These are phyloP conservation scores for Melopsittacus undulatus DNA, from an alignment of 2,797 vertebrate genomes.

Conservation along the genomic window DNA sequence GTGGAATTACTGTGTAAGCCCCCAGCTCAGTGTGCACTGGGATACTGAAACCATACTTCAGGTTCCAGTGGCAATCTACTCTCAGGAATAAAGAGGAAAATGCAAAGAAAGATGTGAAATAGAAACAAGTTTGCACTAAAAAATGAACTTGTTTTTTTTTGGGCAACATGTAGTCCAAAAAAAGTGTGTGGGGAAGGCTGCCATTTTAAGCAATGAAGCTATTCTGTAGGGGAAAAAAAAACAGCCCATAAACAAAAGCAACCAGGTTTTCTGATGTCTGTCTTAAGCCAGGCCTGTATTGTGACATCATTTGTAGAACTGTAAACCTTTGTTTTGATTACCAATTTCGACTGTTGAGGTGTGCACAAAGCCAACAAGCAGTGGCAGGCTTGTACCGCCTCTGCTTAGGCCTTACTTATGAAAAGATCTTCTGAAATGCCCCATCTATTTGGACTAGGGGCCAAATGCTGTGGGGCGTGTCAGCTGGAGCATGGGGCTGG, in stretches of 20 bases:
- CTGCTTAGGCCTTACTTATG: neutral
- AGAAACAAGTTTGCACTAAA: neutral
- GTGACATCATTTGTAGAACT: neutral
- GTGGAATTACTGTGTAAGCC: neutral
- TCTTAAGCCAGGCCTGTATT: neutral
- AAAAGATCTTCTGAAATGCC: too few species aligned
- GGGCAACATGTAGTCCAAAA: neutral
- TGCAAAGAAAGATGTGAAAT: neutral
- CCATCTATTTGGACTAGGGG: rapidly evolving
- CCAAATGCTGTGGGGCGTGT: rapidly evolving
- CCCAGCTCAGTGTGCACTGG: rapidly evolving
- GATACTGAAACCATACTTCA: neutral
- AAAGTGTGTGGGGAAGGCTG: neutral
- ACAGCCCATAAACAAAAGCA: neutral
- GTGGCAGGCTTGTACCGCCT: neutral
- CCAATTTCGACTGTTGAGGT: neutral
- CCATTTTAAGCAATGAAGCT: neutral
- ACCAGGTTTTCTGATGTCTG: neutral
- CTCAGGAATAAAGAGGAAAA: neutral
- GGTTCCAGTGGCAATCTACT: neutral
- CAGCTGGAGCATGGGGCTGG: rapidly evolving
- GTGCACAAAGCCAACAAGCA: neutral
- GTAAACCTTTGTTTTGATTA: neutral
- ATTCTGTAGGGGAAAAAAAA: neutral
- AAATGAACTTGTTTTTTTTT: neutral